A percentile compares a stretch with the other conserved stretches of the same genome.
phyloP scores from a whole-genome alignment of 2,888 invertebrate genomes.

The Nomada fucata region DNA sequence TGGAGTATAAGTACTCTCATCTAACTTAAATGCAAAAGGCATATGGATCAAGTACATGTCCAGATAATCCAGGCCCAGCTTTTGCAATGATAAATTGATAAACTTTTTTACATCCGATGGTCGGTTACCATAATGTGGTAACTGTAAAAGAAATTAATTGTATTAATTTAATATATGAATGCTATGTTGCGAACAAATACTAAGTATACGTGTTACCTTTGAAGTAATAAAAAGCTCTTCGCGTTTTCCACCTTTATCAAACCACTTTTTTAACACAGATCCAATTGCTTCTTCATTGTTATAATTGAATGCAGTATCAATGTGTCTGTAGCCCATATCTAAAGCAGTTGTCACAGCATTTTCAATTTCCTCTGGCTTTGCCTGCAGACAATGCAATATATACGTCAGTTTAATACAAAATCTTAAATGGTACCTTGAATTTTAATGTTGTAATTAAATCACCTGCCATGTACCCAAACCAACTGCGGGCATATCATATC shows the following conservation, averaged over 20 bases:
- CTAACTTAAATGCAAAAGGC: constrained; percentile 88
- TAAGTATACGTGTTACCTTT: constrained; percentile 86
- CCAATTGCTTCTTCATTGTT: constrained; percentile 92
- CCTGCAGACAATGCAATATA: constrained; percentile 81
- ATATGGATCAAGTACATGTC: constrained; percentile 92
- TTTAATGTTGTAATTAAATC: constrained; percentile 60
- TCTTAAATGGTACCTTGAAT: neutral
- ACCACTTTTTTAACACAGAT: constrained; percentile 88
- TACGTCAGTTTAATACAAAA: neutral
- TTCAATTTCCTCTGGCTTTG: constrained; percentile 88
- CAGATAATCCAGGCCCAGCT: constrained; percentile 88
- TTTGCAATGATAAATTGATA: constrained; percentile 87
- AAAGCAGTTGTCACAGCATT: constrained; percentile 88
- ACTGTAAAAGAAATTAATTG: constrained; percentile 83
- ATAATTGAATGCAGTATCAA: constrained; percentile 92
- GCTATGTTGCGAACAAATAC: neutral
- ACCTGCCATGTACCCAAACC: constrained; percentile 91
- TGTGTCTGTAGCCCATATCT: constrained; percentile 90
- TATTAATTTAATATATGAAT: neutral
- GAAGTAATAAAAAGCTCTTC: constrained; percentile 92
- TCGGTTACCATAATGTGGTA: constrained; percentile 89
- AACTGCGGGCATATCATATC: constrained; percentile 88
- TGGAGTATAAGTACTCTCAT: constrained; percentile 86
- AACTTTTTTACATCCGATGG: constrained; percentile 88
- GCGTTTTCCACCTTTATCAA: constrained; percentile 87